Base-by-base conservation (phyloP, 2,797 vertebrate species). In the Amphiprion clarkii region DNA sequence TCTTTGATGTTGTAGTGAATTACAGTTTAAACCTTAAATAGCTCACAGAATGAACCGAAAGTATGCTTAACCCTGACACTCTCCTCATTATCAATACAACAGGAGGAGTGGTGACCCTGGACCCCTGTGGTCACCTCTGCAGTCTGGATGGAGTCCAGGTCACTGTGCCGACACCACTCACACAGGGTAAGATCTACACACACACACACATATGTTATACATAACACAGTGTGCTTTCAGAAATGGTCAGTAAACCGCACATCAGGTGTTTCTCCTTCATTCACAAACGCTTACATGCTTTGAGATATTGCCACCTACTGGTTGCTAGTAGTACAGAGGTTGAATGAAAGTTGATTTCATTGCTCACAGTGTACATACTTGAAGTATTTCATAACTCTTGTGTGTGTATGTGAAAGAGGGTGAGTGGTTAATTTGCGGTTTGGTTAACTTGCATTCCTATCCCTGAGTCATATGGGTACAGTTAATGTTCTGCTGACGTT, bases 61-160 rank as follows among this genome's bases (percentile, higher is more conserved):
- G 6, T 7, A 10, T 19, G 16, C 7, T 58, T 25, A 74, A 48
- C n/a, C 7, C 14, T 16, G 21, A 23, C 13, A 19, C 48, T 79
- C n/a, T 67, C 55, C 25, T 77, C 8, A 23, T 71, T 40, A n/a
- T 52, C 19, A 33, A 7, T 40, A 21, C 44, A 53, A 71, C 78
- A 88, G 88, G 92, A 77, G 84, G 95, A 10, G 87, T 95, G 23
- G 88, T 96, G 80, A 96, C 91, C 46, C 87, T 96, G 54, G 93
- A 96, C 87, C 95, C 95, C 14, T 95, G 95, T 19, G 95, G 93
- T 65, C 92, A 96, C 81, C 90, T 89, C 44, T 96, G 95, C 88
- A 94, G 93, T 55, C 89, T 96, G 58, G 95, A 96, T 77, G 95
- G 95, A 62, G 92, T 93, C 12, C 93, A 93, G 40, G 85, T 96